Conservation (phyloP, 2,888 invertebrate species). For the Brachypalpus laphriformis region DNA sequence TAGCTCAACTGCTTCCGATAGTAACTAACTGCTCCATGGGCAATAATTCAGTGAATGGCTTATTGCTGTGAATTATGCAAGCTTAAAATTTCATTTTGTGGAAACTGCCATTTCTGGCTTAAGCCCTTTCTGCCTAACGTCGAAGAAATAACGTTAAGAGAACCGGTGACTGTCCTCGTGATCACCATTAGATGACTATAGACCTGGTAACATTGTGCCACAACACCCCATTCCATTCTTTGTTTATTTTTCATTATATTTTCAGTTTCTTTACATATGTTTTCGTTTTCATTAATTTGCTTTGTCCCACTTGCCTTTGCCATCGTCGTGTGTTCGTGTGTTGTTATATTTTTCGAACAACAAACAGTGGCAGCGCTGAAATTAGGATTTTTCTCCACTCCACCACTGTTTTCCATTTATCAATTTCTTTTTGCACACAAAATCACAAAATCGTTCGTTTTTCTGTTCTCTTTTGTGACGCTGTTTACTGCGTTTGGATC, state of each 20-base stretch:
- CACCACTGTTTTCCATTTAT: neutral
- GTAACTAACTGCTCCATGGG: too few species aligned
- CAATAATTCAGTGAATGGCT: too few species aligned
- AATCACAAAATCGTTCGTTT: neutral
- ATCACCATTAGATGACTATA: too few species aligned
- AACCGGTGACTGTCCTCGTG: too few species aligned
- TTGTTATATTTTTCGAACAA: neutral
- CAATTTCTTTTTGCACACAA: neutral
- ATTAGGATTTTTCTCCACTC: neutral
- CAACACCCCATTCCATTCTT: conserved; percentile 12
- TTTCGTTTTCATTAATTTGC: neutral
- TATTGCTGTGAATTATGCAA: too few species aligned
- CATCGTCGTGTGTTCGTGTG: too few species aligned
- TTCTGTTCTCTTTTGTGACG: neutral
- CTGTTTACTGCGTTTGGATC: neutral
- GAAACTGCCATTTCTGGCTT: too few species aligned
- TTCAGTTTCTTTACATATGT: neutral
- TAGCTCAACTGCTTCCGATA: too few species aligned
- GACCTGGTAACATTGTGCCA: neutral
- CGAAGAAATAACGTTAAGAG: too few species aligned
- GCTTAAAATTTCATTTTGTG: too few species aligned
- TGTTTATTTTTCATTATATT: conserved; percentile 22
- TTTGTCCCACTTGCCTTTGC: neutral
- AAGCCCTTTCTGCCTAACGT: too few species aligned
- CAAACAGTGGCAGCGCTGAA: neutral